Conservation (phyloP, 2,797 vertebrate species). For the Macroramphosus scolopax region DNA sequence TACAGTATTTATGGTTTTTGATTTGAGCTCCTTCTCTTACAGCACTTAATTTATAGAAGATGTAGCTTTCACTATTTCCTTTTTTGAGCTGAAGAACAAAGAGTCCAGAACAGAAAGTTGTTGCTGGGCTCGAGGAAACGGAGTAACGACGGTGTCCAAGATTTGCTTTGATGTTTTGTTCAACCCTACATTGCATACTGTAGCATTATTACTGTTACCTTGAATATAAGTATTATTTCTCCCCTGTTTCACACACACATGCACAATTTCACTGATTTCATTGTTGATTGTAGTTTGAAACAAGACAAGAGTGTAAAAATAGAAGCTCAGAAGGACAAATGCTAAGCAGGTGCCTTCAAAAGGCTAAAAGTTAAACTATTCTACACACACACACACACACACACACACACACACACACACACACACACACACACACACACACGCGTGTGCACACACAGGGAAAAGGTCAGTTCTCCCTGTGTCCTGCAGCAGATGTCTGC, state of each 20-base stretch:
- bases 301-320: conserved; percentile 1
- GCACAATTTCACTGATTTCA: conserved; percentile 8
- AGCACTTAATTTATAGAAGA: conserved; percentile 90
- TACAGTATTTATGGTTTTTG: conserved; percentile 94
- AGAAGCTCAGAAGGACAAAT: conserved; percentile 48
- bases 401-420: too few species aligned
- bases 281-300: conserved; percentile 13
- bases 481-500: conserved; percentile 36
- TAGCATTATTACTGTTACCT: conserved; percentile 1
- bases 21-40: conserved; percentile 76
- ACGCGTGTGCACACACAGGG: too few species aligned
- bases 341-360: conserved; percentile 54
- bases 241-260: not conserved
- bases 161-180: conserved; percentile 4
- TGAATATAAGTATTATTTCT: conserved; percentile 2
- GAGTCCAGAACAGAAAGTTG: conserved; percentile 19
- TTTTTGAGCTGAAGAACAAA: conserved; percentile 41
- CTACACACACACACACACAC: conserved; percentile 21
- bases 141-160: conserved; percentile 2
- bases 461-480: conserved; percentile 33
- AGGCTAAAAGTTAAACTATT: conserved; percentile 57
- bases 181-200: not conserved
- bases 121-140: not conserved
- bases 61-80: conserved; percentile 66
- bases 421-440: conserved; percentile 21